Base-by-base conservation (phyloP, 53 echinoderm and acorn worm genomes). In the Paracentrotus lividus region DNA sequence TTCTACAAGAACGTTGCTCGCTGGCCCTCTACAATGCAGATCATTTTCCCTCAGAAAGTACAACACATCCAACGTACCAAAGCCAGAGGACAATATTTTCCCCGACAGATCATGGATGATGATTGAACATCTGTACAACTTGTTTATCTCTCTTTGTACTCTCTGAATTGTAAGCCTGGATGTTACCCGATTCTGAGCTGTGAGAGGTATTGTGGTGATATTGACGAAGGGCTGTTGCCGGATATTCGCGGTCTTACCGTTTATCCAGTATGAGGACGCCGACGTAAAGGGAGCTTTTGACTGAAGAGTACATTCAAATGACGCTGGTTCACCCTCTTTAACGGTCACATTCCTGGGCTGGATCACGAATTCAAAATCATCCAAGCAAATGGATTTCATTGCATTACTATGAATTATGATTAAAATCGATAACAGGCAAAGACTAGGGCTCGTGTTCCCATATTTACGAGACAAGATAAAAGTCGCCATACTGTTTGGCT, bases 231-330 rank as follows among this genome's bases (percentile, higher is more conserved):
- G 81, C 5, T 47, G 1, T 1, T 81, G 45, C n/a, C 26, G 45
- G 10, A 81, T 47, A 44, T 81, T 44, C 49, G 44, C 81, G 5
- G 81, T 81, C 81, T 81, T 81, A 47, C 81, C 47, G 81, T 81
- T 81, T 26, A 47, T 81, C 49, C 81, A 81, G 81, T 81, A 47
- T 45, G 81, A 81, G 0, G 81, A 81, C 26, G 20, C 49, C 9
- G 81, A 81, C 15, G 49, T 4, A 81, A 81, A n/a, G 4, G 45
- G n/a, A 8, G 12, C n/a, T 32, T 26, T n/a, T 10, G 81, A 47
- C 26, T 45, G 81, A 47, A 81, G 81, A n/a, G 47, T 81, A 27
- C 81, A 81, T 13, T 0, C 44, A 16, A 81, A 81, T 27, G 47
- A 81, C n/a, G 76, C 24, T 27, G 81, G 26, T 81, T 81, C 81